Conservation (phyloP, 2,888 invertebrate genomes). For the Ophion slaviceki region DNA sequence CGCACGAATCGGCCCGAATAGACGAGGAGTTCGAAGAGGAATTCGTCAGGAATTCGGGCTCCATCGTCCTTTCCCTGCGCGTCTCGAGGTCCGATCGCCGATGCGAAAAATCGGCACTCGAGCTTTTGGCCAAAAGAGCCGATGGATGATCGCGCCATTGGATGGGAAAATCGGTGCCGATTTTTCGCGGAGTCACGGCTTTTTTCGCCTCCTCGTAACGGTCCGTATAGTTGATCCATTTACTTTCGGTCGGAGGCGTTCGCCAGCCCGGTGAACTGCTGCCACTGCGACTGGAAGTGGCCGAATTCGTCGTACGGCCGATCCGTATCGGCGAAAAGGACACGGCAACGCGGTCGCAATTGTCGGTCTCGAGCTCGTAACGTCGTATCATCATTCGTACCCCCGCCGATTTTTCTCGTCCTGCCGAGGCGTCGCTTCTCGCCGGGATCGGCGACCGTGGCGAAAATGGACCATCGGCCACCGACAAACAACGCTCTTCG, state of each 20-base stretch:
- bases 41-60: conserved; percentile 16
- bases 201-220: conserved; percentile 83
- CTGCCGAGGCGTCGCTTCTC: conserved; percentile 83
- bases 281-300: conserved; percentile 85
- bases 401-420: conserved; percentile 88
- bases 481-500: not conserved
- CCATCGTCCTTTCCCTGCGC: conserved; percentile 26
- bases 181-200: conserved; percentile 66
- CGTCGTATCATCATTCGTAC: conserved; percentile 89
- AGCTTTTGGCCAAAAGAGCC: conserved; percentile 85
- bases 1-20: not conserved
- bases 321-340: conserved; percentile 17
- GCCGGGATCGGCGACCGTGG: conserved; percentile 85
- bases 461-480: conserved; percentile 84
- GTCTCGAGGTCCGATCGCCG: conserved; percentile 78
- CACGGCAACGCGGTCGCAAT: conserved; percentile 5
- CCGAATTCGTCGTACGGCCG: conserved; percentile 28
- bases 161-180: conserved; percentile 10
- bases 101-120: conserved; percentile 85
- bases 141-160: conserved; percentile 10
- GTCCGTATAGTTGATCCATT: conserved; percentile 85
- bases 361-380: conserved; percentile 83
- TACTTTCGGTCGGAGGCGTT: conserved; percentile 87
- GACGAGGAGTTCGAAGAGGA: conserved; percentile 22
- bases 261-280: conserved; percentile 88